Base-by-base conservation (phyloP, 2,797 vertebrate genomes). In the Odontamblyopus lacepedii region DNA sequence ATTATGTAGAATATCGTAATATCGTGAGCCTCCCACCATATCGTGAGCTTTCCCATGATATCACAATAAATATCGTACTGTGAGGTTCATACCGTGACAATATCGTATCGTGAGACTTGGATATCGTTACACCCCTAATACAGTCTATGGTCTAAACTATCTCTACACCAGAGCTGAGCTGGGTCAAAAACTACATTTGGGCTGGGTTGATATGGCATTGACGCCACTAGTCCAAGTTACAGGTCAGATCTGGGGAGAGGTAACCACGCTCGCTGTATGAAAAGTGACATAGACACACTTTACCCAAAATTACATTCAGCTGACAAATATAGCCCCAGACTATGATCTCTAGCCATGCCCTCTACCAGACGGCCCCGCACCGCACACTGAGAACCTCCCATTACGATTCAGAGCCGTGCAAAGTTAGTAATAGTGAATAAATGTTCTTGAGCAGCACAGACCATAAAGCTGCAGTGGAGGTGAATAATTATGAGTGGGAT, bases 401-500 rank as follows among this genome's bases (percentile, higher is more conserved):
- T 30, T 30, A 60, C 57, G 16, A 60, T 18, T 29, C 57, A 30
- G 27, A 27, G 27, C 8, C 13, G 57, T 5, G 62, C n/a, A 63
- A 63, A 38, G 32, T 63, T 63, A 41, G 62, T 23, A 53, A 59
- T 30, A 29, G 15, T 62, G 23, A 71, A 76, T 38, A 56, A 38
- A 57, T 35, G 50, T 38, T 57, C 32, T 32, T 4, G 19, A n/a
- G n/a, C 67, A 2, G 69, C 60, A 70, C 59, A 2, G 67, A 73
- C 57, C 74, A 62, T 70, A 61, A 66, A 77, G 76, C 35, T 27
- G 71, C 71, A 69, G 26, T 18, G 1, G 63, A 13, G 74, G 73
- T 74, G 78, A 77, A 81, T 74, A 77, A 74, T 74, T 75, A 48
- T 64, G 72, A 74, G 70, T 51, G 1, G 5, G 73, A 71, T 76